These are phyloP conservation scores for Calonectris borealis DNA, from an alignment of 2,113 vertebrate species.

Conservation along the genomic window DNA sequence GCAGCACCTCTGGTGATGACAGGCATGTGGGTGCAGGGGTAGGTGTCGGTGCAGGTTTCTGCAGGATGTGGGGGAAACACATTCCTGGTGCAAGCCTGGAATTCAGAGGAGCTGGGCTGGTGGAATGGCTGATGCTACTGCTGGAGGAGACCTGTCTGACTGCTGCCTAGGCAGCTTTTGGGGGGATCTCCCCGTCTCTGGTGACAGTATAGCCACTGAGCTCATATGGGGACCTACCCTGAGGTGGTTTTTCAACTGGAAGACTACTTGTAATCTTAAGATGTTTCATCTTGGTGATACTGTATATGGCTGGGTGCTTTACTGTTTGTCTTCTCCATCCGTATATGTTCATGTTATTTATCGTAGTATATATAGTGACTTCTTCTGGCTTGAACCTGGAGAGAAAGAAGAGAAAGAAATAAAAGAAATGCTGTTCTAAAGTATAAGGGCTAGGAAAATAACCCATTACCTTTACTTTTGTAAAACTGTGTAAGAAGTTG, in stretches of 20 bases:
- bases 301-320: neutral
- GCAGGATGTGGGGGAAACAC: neutral
- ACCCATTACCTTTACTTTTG: neutral
- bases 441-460: neutral
- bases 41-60: too few relatives aligned
- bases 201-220: accelerated
- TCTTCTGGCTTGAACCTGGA: neutral
- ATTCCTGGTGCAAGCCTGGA: too few relatives aligned
- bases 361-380: too few relatives aligned
- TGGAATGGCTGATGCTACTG: too few relatives aligned
- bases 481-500: neutral
- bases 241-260: neutral
- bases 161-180: neutral
- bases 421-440: too few relatives aligned
- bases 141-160: neutral
- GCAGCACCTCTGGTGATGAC: neutral
- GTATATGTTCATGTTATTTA: neutral
- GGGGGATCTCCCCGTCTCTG: neutral
- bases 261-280: neutral
- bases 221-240: neutral
- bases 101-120: neutral
- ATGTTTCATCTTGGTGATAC: neutral
- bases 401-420: neutral
- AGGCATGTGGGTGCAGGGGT: neutral
- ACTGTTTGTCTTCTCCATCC: neutral